Conservation (phyloP, 2,113 vertebrate species). For the Oriolus oriolus region DNA sequence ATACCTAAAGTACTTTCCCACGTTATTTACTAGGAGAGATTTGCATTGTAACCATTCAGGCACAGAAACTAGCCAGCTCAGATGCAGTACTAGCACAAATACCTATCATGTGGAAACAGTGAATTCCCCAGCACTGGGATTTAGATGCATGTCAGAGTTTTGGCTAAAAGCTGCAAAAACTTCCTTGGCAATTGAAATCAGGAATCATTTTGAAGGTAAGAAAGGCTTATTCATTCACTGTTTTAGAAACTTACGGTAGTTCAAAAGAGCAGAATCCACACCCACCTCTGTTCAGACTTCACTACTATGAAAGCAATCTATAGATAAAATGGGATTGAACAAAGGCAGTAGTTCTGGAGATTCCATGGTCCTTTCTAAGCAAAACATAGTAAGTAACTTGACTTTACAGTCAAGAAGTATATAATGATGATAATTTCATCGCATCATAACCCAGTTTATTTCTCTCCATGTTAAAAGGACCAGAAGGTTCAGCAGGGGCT, state of each 20-base stretch:
- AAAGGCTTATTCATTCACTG: background rate
- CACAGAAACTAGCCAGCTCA: background rate
- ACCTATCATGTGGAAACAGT: background rate
- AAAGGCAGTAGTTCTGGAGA: background rate
- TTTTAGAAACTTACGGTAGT: background rate
- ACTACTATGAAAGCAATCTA: background rate
- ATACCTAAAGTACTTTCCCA: background rate
- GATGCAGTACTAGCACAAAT: background rate
- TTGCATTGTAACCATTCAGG: background rate
- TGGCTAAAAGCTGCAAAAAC: background rate
- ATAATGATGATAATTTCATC: background rate
- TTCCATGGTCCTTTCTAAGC: background rate
- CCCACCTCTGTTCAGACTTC: background rate
- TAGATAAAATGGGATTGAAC: background rate
- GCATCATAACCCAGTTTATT: background rate
- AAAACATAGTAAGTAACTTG: background rate
- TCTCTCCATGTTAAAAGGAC: background rate
- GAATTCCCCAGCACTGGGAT: background rate
- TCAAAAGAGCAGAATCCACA: background rate
- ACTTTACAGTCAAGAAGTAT: background rate
- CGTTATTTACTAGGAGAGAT: background rate
- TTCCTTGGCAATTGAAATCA: background rate
- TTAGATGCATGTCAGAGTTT: background rate
- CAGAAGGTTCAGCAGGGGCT: background rate
- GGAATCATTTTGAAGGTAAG: background rate